These are phyloP conservation scores for Rallus limicola DNA, from an alignment of 2,113 vertebrate species.

Conservation along the genomic window DNA sequence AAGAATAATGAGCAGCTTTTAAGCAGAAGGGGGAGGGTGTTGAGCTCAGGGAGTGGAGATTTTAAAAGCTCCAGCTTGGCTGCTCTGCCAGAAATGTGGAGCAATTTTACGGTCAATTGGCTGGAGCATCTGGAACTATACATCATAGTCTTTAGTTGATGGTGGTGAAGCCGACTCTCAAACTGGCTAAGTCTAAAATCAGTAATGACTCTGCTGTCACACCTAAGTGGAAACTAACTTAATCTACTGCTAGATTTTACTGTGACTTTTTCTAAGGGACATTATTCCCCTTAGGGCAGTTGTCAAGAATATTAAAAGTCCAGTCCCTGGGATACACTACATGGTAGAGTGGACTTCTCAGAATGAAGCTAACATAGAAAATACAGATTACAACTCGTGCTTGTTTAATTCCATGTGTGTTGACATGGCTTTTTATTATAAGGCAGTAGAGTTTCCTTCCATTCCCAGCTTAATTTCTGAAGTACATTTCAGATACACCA, in stretches of 20 bases:
- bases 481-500: conserved; percentile 31
- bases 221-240: conserved; percentile 73
- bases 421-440: conserved; percentile 73
- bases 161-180: conserved; percentile 80
- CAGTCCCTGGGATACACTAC: not conserved
- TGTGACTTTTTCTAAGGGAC: conserved; percentile 60
- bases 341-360: not conserved
- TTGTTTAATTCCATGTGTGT: conserved; percentile 62
- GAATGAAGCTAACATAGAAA: conserved; percentile 21
- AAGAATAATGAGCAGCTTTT: conserved; percentile 87
- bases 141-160: conserved; percentile 81
- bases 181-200: conserved; percentile 72
- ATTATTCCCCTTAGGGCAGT: conserved; percentile 50
- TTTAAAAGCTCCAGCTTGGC: conserved; percentile 82
- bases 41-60: conserved; percentile 75
- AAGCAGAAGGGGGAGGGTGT: conserved; percentile 75
- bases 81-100: conserved; percentile 84
- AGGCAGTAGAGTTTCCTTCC: conserved; percentile 50
- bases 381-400: not conserved
- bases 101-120: conserved; percentile 99
- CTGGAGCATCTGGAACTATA: conserved; percentile 91
- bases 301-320: conserved; percentile 48
- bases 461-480: conserved; percentile 36
- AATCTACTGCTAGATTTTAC: conserved; percentile 62
- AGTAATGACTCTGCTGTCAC: conserved; percentile 77